phyloP scores from a whole-genome alignment of 2,797 vertebrate genomes.

The Coreius guichenoti region DNA sequence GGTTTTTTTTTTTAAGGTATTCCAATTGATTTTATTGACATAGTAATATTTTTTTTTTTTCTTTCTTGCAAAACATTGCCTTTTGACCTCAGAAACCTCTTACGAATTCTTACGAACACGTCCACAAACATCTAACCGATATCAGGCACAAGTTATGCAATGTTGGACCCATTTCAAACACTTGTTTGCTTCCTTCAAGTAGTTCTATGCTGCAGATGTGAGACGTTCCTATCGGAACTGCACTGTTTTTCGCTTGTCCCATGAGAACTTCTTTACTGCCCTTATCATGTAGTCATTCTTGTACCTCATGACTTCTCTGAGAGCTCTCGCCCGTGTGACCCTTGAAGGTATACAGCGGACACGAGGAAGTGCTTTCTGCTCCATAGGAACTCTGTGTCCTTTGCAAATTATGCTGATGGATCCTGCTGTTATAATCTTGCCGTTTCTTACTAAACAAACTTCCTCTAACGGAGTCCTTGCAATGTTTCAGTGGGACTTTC shows the following conservation, averaged over 20 bases:
- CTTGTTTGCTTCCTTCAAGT: slow-evolving; percentile 24
- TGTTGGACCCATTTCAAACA: neutral
- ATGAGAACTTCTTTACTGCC: slow-evolving; percentile 9
- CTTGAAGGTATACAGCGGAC: slow-evolving; percentile 44
- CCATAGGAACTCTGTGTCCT: slow-evolving; percentile 24
- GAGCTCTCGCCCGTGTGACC: slow-evolving; percentile 29
- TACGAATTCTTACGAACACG: neutral
- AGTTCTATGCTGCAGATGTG: neutral
- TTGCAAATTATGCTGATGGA: slow-evolving; percentile 9
- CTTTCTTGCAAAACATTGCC: slow-evolving; percentile 1
- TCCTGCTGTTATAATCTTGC: slow-evolving; percentile 4
- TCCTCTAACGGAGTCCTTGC: neutral
- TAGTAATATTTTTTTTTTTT: neutral
- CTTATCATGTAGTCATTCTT: slow-evolving; percentile 14
- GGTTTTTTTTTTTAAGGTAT: neutral
- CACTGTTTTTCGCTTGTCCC: neutral
- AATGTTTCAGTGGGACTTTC: slow-evolving; percentile 28
- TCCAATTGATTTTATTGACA: slow-evolving; percentile 9
- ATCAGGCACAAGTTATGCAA: slow-evolving; percentile 18
- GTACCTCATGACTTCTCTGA: slow-evolving; percentile 13
- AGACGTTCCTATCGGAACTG: slow-evolving; percentile 14
- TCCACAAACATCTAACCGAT: slow-evolving; percentile 3
- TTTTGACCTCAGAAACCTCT: slow-evolving; percentile 22
- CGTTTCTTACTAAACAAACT: slow-evolving; percentile 11
- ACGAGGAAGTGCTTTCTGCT: slow-evolving; percentile 19